These are phyloP conservation scores for Synergus itoensis DNA, from an alignment of 2,888 invertebrate genomes.

Conservation along the genomic window DNA sequence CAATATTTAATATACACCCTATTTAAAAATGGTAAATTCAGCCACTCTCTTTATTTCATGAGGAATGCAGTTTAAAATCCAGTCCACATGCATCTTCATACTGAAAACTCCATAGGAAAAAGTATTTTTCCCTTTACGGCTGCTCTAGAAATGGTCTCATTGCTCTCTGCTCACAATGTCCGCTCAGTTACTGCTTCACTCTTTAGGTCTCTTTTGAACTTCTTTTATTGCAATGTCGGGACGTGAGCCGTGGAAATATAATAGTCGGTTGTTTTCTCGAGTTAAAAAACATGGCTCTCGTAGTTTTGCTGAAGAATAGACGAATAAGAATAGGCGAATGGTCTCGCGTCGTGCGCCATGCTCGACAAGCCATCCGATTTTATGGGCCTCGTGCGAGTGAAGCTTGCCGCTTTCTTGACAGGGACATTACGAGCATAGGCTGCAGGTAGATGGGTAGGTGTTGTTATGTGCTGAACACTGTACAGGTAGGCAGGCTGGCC, in stretches of 20 bases:
- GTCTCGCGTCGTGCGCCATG: slow-evolving; percentile 56
- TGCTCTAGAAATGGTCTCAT: slow-evolving; percentile 36
- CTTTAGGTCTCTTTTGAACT: slow-evolving; percentile 36
- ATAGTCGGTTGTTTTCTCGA: slow-evolving; percentile 37
- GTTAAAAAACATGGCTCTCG: slow-evolving; percentile 42
- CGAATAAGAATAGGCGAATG: slow-evolving; percentile 6
- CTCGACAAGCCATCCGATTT: slow-evolving; percentile 69
- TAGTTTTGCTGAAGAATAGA: slow-evolving; percentile 17
- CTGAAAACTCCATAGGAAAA: neutral
- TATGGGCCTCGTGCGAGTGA: slow-evolving; percentile 67
- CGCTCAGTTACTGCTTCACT: slow-evolving; percentile 32
- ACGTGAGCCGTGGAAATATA: slow-evolving; percentile 37
- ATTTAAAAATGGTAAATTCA: too few species aligned
- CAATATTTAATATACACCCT: too few species aligned
- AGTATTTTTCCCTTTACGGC: slow-evolving; percentile 23
- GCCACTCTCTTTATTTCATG: too few species aligned
- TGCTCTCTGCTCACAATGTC: slow-evolving; percentile 17
- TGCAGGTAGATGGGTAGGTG: slow-evolving; percentile 53
- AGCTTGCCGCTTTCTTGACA: slow-evolving; percentile 73
- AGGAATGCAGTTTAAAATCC: neutral
- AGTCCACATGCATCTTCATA: neutral
- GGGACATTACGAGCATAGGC: slow-evolving; percentile 69
- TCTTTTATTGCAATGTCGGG: slow-evolving; percentile 33
- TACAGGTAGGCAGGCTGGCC: slow-evolving; percentile 51
- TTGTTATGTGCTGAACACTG: slow-evolving; percentile 46